These are phyloP conservation scores for Bufo gargarizans DNA, from an alignment of 2,113 vertebrate genomes.

Conservation along the genomic window DNA sequence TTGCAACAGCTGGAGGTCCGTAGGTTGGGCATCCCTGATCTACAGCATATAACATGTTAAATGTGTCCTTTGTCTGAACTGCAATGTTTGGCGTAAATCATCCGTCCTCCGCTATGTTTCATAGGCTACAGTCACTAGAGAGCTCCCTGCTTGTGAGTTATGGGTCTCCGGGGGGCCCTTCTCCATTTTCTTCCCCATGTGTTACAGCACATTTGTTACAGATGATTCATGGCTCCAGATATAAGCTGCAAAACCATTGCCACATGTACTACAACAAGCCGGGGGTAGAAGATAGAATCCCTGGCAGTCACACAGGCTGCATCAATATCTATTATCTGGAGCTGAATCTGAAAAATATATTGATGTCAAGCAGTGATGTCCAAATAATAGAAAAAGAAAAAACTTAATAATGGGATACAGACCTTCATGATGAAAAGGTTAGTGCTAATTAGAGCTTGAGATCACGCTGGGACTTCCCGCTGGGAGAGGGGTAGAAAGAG, in stretches of 20 bases:
- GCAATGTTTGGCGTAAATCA: background rate
- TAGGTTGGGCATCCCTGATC: too few relatives aligned
- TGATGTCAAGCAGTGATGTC: background rate
- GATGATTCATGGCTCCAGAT: constrained; percentile 37
- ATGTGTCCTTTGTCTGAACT: constrained; percentile 4
- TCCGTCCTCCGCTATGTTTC: background rate
- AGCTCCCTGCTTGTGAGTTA: background rate
- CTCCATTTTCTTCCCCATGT: constrained; percentile 28
- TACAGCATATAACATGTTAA: constrained; percentile 5
- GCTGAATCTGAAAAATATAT: background rate
- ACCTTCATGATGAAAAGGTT: background rate
- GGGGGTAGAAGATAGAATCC: background rate
- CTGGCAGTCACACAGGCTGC: background rate
- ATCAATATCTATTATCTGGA: background rate
- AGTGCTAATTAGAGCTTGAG: too few relatives aligned
- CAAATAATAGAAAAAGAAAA: background rate
- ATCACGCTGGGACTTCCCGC: background rate
- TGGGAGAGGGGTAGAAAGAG: background rate
- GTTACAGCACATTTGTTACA: constrained; percentile 41
- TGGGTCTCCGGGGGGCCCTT: constrained; percentile 41
- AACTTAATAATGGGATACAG: background rate
- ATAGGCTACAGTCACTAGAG: background rate
- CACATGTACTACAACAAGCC: background rate
- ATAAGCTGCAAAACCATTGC: constrained; percentile 19
- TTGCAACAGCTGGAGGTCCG: too few relatives aligned